Percentiles rank a stretch among this genome's conserved stretches.
These are phyloP conservation scores for Scleropages formosus DNA, from an alignment of 2,797 vertebrate genomes.

Conservation along the genomic window DNA sequence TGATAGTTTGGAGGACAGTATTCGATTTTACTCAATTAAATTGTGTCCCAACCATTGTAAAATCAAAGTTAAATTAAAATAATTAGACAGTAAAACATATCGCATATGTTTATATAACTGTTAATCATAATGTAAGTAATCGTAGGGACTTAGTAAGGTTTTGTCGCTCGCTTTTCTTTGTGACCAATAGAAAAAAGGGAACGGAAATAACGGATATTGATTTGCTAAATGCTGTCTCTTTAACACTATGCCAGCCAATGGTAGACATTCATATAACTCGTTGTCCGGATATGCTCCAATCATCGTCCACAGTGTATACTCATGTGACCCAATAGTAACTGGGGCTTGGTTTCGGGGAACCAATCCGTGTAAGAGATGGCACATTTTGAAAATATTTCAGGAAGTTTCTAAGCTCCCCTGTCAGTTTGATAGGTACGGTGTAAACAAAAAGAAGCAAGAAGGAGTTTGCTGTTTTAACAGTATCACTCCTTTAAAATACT, in stretches of 20 bases:
- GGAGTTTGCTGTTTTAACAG: constrained; percentile 44
- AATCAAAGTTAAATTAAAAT: neutral
- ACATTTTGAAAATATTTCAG: constrained; percentile 74
- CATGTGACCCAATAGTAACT: constrained; percentile 56
- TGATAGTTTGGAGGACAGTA: neutral
- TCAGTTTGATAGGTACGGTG: constrained; percentile 60
- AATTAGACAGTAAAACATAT: neutral
- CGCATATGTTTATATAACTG: neutral
- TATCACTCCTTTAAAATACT: neutral
- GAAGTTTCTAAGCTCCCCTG: constrained; percentile 60
- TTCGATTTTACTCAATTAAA: neutral
- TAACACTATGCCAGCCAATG: constrained; percentile 18
- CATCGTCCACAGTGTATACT: neutral
- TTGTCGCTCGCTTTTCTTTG: neutral
- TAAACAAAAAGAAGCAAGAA: constrained; percentile 66
- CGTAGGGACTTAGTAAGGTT: neutral
- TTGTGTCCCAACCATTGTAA: neutral
- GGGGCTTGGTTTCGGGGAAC: neutral
- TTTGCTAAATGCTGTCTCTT: constrained; percentile 8
- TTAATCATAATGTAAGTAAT: neutral
- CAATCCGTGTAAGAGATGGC: constrained; percentile 22
- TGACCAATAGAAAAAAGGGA: constrained; percentile 49
- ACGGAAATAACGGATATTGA: neutral
- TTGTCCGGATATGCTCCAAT: constrained; percentile 11
- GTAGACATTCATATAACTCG: neutral